Evolutionary conservation across 2,113 vertebrate species (phyloP).

Genomic region (Plectropomus leopardus): DNA sequence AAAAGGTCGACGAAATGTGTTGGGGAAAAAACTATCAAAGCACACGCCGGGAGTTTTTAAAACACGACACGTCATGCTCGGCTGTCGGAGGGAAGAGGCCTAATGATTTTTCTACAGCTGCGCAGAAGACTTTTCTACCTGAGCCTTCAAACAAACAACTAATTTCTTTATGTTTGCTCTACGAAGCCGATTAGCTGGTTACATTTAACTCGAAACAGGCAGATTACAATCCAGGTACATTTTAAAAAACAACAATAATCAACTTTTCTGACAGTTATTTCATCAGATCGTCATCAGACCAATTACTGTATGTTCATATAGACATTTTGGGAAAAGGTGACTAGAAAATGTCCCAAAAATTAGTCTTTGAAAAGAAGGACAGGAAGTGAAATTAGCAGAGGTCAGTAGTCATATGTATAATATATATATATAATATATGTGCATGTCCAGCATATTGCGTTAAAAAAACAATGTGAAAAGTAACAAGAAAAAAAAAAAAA

Average conservation of each 20-base stretch:
- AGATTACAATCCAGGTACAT: not conserved
- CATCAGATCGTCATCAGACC: too few species aligned
- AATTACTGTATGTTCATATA: too few species aligned
- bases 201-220: not conserved
- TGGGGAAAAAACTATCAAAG: slow-evolving; percentile 59
- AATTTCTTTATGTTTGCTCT: not conserved
- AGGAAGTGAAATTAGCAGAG: too few species aligned
- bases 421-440: too few species aligned
- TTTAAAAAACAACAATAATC: not conserved
- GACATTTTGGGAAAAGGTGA: too few species aligned
- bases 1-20: slow-evolving; percentile 68
- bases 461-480: too few species aligned
- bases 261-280: too few species aligned
- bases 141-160: not conserved
- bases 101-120: slow-evolving; percentile 33
- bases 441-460: too few species aligned
- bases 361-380: too few species aligned
- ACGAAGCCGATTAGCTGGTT: not conserved
- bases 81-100: slow-evolving; percentile 17
- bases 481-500: too few species aligned
- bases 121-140: not conserved
- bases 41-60: slow-evolving; percentile 58
- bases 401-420: too few species aligned
- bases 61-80: slow-evolving; percentile 52
- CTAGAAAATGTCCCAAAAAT: too few species aligned